Percentiles rank a stretch among this genome's conserved stretches.
These are phyloP conservation scores for Lontra canadensis DNA, from an alignment of 2,113 vertebrate species.

Conservation along the genomic window DNA sequence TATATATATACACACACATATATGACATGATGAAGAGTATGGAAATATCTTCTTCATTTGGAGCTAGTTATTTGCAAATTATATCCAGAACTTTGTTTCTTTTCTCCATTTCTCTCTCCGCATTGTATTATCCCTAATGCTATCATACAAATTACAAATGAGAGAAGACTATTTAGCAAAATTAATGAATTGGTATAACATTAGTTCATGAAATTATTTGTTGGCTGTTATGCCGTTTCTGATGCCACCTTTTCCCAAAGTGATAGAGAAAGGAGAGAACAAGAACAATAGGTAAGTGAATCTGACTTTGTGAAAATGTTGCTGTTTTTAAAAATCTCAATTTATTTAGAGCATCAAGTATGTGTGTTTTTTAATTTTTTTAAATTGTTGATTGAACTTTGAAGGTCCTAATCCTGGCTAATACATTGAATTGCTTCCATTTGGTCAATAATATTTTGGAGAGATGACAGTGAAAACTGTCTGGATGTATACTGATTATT, in stretches of 20 bases:
- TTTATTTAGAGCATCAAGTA: background rate
- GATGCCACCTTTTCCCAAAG: background rate
- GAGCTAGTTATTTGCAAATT: background rate
- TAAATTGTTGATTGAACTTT: background rate
- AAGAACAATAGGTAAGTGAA: background rate
- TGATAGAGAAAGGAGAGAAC: background rate
- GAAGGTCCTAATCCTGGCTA: background rate
- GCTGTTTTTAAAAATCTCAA: background rate
- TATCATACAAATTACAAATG: background rate
- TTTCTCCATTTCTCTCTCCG: background rate
- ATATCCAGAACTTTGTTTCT: background rate
- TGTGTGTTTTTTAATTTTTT: background rate
- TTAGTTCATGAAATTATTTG: background rate
- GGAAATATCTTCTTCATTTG: background rate
- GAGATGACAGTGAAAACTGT: conserved; percentile 13
- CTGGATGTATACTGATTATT: conserved; percentile 38
- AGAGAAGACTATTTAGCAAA: background rate
- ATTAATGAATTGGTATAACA: background rate
- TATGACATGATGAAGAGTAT: background rate
- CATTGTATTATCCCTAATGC: background rate
- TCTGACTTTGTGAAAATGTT: background rate
- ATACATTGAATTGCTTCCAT: conserved; percentile 13
- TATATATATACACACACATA: background rate
- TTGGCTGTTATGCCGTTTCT: background rate
- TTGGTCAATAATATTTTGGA: conserved; percentile 41